A percentile compares a stretch with the other conserved stretches of the same genome.
Conservation (phyloP, 2,113 vertebrate genomes). For the Colius striatus region DNA sequence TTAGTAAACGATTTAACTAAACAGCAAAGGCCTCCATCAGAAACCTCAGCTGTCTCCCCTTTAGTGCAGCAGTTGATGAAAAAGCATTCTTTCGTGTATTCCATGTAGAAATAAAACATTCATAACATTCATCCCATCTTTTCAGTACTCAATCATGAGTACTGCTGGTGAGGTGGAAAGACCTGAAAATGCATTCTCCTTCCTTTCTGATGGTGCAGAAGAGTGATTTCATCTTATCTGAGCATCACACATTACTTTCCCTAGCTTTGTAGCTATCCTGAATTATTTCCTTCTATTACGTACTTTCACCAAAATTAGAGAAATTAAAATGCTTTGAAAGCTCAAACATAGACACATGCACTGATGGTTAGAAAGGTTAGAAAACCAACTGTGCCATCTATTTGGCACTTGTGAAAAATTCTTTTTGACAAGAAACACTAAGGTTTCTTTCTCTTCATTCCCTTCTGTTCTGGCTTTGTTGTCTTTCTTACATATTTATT, state of each 20-base stretch:
- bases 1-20: neutral
- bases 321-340: constrained; percentile 2
- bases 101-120: constrained; percentile 2
- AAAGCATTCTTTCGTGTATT: neutral
- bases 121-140: neutral
- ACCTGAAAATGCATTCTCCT: constrained; percentile 30
- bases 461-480: neutral
- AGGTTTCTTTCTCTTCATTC: neutral
- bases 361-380: neutral
- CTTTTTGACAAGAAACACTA: neutral
- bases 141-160: neutral
- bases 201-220: neutral
- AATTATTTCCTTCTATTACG: neutral
- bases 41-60: neutral
- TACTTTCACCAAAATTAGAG: neutral
- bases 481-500: neutral
- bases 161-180: constrained; percentile 26
- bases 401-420: neutral
- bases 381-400: neutral
- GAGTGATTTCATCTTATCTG: constrained; percentile 4
- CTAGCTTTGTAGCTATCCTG: neutral
- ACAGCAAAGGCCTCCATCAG: neutral
- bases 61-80: neutral
- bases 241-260: neutral
- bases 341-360: neutral